Base-by-base conservation (phyloP, 2,113 vertebrate species). In the Nanorana parkeri region DNA sequence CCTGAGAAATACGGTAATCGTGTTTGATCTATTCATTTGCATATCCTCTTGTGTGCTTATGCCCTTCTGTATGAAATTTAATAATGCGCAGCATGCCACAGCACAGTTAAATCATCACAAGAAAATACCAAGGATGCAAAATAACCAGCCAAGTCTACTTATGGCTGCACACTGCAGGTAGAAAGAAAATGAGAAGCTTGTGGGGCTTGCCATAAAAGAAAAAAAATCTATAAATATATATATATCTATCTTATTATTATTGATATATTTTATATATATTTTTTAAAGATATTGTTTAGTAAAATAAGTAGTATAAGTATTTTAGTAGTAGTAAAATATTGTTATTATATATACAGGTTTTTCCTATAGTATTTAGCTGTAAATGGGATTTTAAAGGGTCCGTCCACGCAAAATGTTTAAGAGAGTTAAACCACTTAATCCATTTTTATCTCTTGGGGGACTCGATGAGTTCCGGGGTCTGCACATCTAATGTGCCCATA, bases 61-160 rank as follows among this genome's bases (percentile, higher is more conserved):
- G 72, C 72, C 72, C 72, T 75, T 61, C 72, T 75, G 72, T 75
- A 75, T 61, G 61, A 75, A 61, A 75, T 75, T 75, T 60, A 75
- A 75, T 75, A 75, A 75, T 61, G 72, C 72, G 54, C 72, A 75
- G 72, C 72, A 61, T 75, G 72, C 61, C 72, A 75, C 72, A 61
- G 26, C 72, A 56, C 55, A 28, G 55, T 60, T 75, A 75, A 75
- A 75, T 75, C 72, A 75, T 75, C 55, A 61, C 72, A 75, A 28
- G 72, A 61, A 75, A 75, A 75, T 75, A 75, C 72, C 72, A 61
- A 56, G 72, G 72, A 75, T 75, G 72, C 72, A 75, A 58, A 61
- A 75, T 41, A 60, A 75, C 72, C 72, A 75, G n/a, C 72, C 72
- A 75, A 75, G 72, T 61, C 55, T 55, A 32, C 72, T 75, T 75